A percentile compares a stretch with the other conserved stretches of the same genome.
phyloP scores from a whole-genome alignment of 2,113 vertebrate species.

The Oryctolagus cuniculus region DNA sequence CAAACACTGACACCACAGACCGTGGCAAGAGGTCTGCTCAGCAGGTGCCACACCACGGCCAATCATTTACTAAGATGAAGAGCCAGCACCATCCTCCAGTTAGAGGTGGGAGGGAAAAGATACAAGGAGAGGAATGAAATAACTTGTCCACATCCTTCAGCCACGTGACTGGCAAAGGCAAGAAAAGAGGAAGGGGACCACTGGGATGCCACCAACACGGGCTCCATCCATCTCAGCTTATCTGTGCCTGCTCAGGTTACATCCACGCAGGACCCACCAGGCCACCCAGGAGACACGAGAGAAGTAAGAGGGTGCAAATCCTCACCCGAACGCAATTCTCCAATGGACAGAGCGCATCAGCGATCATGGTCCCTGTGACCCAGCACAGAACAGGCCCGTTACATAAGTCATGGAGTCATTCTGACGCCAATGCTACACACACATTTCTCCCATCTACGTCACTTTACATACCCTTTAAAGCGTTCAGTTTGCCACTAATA shows the following conservation, averaged over 20 bases:
- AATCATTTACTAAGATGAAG: background rate
- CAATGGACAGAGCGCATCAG: background rate
- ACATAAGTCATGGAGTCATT: background rate
- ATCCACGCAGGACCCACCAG: background rate
- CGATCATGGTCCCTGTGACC: background rate
- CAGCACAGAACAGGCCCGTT: background rate
- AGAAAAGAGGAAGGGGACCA: background rate
- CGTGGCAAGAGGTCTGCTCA: background rate
- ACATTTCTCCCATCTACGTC: background rate
- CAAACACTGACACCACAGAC: background rate
- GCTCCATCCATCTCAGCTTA: background rate
- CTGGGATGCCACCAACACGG: too few species aligned
- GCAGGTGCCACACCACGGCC: too few species aligned
- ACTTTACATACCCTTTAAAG: too few species aligned
- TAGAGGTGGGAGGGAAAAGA: background rate
- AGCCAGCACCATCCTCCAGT: background rate
- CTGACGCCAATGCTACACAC: background rate
- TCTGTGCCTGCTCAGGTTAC: background rate
- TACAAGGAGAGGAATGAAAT: background rate
- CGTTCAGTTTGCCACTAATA: too few species aligned
- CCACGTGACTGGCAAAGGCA: background rate
- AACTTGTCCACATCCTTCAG: background rate
- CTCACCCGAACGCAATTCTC: background rate
- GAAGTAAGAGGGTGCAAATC: background rate
- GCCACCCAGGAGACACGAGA: background rate